Evolutionary conservation across 2,797 vertebrate species (phyloP).

Genomic region (Australoheros facetus): DNA sequence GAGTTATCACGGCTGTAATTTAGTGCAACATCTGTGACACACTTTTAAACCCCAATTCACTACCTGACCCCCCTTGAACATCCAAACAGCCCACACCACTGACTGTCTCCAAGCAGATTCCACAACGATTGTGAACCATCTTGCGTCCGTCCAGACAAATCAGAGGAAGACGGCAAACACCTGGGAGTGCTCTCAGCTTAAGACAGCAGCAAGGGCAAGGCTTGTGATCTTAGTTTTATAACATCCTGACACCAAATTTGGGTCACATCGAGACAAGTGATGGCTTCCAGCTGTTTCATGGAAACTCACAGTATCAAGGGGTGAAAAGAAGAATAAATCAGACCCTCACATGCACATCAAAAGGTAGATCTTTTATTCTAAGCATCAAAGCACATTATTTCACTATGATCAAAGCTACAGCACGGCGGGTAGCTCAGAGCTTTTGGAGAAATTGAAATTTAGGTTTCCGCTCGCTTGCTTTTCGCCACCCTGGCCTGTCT

Average conservation of each 20-base stretch:
- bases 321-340: constrained; percentile 20
- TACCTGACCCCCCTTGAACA: background rate
- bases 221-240: constrained; percentile 54
- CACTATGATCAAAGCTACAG: constrained; percentile 73
- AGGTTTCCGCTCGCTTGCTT: constrained; percentile 49
- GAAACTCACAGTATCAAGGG: constrained; percentile 34
- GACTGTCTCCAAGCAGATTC: constrained; percentile 14
- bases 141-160: background rate
- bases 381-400: constrained; percentile 76
- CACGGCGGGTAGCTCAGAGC: constrained; percentile 57
- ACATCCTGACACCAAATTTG: constrained; percentile 49
- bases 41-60: constrained; percentile 14
- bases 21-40: constrained; percentile 26
- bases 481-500: constrained; percentile 27
- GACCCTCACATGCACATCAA: constrained; percentile 63
- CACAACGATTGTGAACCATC: background rate
- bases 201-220: constrained; percentile 1
- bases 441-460: constrained; percentile 69
- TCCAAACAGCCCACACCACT: background rate
- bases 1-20: constrained; percentile 21
- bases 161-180: constrained; percentile 21
- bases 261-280: constrained; percentile 54
- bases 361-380: constrained; percentile 73
- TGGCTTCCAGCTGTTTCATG: constrained; percentile 55
- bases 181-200: constrained; percentile 5